These are phyloP conservation scores for Cataglyphis cursor DNA, from an alignment of 2,888 invertebrate genomes.

Conservation along the genomic window DNA sequence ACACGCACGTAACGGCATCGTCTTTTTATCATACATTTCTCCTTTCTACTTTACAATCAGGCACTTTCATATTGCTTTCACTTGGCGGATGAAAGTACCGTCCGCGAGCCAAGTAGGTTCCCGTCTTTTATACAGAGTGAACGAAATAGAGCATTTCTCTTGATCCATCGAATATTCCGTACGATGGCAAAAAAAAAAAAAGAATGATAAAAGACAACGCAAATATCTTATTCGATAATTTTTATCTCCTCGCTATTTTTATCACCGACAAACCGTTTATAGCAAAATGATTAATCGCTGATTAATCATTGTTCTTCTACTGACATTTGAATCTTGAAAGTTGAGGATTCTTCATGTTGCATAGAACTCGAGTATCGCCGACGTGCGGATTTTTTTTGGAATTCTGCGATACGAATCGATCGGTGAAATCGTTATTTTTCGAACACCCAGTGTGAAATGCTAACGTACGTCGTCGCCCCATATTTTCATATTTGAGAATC, in stretches of 20 bases:
- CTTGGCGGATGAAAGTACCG: conserved; percentile 86
- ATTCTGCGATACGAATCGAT: not conserved
- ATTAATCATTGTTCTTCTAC: not conserved
- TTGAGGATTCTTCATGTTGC: not conserved
- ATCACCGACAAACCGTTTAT: not conserved
- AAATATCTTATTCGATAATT: not conserved
- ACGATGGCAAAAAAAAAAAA: not conserved
- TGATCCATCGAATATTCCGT: not conserved
- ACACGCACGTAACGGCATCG: conserved; percentile 84
- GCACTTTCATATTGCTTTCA: conserved; percentile 87
- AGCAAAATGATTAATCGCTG: not conserved
- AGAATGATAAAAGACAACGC: not conserved
- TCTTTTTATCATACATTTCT: conserved; percentile 87
- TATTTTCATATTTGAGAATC: conserved; percentile 75
- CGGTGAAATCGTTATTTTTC: conserved; percentile 45
- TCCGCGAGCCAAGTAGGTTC: conserved; percentile 83
- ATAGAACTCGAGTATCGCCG: not conserved
- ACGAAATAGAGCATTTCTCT: conserved; percentile 24
- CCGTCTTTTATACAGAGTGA: conserved; percentile 76
- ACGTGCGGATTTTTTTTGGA: not conserved
- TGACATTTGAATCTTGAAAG: not conserved
- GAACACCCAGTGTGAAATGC: conserved; percentile 55
- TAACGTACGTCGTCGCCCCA: conserved; percentile 42
- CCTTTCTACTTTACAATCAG: conserved; percentile 87
- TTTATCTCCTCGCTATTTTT: not conserved